Evolutionary conservation across 2,113 vertebrate species (phyloP).

Genomic region (Paradoxurus hermaphroditus): DNA sequence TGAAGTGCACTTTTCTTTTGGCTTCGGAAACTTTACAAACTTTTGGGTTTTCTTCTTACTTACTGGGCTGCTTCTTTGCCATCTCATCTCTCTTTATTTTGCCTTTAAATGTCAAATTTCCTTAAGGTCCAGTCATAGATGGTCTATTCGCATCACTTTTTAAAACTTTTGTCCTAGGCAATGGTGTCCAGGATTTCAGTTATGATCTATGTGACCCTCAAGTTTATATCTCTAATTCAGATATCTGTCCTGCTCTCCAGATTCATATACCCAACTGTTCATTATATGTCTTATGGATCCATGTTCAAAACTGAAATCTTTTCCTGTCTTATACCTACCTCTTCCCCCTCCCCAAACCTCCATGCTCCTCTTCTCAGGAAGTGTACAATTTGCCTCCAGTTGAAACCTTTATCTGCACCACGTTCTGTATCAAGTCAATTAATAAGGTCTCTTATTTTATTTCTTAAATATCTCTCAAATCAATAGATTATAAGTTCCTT

Average conservation of each 20-base stretch:
- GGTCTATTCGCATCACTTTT: not conserved
- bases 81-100: not conserved
- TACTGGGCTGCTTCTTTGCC: not conserved
- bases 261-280: not conserved
- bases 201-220: not conserved
- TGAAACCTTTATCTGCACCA: not conserved
- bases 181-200: not conserved
- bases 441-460: not conserved
- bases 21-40: not conserved
- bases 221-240: not conserved
- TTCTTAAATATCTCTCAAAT: not conserved
- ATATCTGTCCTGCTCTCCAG: not conserved
- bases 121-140: not conserved
- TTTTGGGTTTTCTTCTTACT: not conserved
- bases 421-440: not conserved
- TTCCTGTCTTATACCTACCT: not conserved
- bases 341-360: not conserved
- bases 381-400: not conserved
- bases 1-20: not conserved
- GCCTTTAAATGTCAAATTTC: not conserved
- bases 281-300: not conserved
- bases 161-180: not conserved
- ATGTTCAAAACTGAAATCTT: not conserved
- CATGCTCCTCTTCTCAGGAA: not conserved
- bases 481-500: not conserved